Evolutionary conservation across 2,797 vertebrate species (phyloP).

Genomic region (Borostomias antarcticus): DNA sequence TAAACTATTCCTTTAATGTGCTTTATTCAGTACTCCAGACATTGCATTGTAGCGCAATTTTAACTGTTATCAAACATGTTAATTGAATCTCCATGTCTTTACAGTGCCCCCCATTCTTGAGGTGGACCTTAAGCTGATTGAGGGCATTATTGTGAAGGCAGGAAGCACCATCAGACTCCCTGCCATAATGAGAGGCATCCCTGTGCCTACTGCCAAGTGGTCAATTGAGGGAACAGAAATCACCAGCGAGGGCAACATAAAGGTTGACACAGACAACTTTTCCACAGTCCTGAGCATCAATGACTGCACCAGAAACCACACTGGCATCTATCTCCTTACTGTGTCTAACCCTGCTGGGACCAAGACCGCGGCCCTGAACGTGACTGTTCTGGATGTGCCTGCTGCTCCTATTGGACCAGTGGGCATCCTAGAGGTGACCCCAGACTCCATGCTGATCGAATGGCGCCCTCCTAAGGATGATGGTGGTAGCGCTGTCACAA

Average conservation of each 20-base stretch:
- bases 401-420: constrained; percentile 94
- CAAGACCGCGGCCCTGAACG: constrained; percentile 89
- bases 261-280: constrained; percentile 91
- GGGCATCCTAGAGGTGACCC: constrained; percentile 92
- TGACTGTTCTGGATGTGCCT: constrained; percentile 95
- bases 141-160: constrained; percentile 96
- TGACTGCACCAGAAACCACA: constrained; percentile 91
- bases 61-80: background rate
- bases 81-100: constrained; percentile 34
- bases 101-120: constrained; percentile 92
- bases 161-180: constrained; percentile 94
- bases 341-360: constrained; percentile 93
- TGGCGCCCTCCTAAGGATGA: constrained; percentile 99
- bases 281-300: constrained; percentile 93
- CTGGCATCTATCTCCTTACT: constrained; percentile 92
- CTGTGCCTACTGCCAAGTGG: constrained; percentile 93
- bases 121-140: constrained; percentile 92
- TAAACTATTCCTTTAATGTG: background rate
- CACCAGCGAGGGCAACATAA: constrained; percentile 84
- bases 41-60: background rate
- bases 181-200: constrained; percentile 96
- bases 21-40: background rate
- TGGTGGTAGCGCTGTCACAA: constrained; percentile 92
- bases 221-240: constrained; percentile 88
- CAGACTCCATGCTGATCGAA: constrained; percentile 94